Evolutionary conservation across 1,140 invertebrate species (phyloP).

Genomic region (Nylanderia fulva): DNA sequence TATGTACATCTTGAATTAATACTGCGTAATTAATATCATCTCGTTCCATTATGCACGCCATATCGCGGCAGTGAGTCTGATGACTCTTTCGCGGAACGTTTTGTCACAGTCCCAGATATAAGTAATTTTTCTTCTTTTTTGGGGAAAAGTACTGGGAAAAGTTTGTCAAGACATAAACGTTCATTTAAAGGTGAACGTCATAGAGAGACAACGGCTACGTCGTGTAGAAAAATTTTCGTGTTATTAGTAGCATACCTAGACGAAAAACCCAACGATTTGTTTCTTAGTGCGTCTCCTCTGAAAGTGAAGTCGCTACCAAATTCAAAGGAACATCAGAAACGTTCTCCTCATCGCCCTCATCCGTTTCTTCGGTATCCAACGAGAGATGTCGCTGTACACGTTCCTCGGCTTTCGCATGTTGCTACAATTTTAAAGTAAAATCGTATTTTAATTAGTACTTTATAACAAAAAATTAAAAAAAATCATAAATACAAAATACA

Average conservation of each 20-base stretch:
- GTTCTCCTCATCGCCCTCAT: slow-evolving; percentile 81
- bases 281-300: slow-evolving; percentile 83
- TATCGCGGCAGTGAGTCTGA: slow-evolving; percentile 68
- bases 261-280: slow-evolving; percentile 21
- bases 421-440: slow-evolving; percentile 22
- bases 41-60: slow-evolving; percentile 71
- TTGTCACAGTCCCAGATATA: neutral
- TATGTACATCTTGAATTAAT: slow-evolving; percentile 83
- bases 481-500: neutral
- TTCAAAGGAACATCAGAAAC: slow-evolving; percentile 84
- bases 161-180: neutral
- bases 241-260: slow-evolving; percentile 69
- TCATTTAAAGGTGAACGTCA: slow-evolving; percentile 36
- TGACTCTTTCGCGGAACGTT: slow-evolving; percentile 1
- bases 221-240: slow-evolving; percentile 70
- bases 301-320: slow-evolving; percentile 83
- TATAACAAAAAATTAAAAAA: neutral
- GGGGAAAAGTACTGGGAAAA: neutral
- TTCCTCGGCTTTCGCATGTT: slow-evolving; percentile 81
- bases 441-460: neutral
- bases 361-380: slow-evolving; percentile 69
- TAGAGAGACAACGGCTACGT: slow-evolving; percentile 49
- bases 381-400: slow-evolving; percentile 64
- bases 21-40: slow-evolving; percentile 83
- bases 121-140: slow-evolving; percentile 23